Base-by-base conservation (phyloP, 1,140 invertebrate species). In the Mizuhopecten yessoensis region DNA sequence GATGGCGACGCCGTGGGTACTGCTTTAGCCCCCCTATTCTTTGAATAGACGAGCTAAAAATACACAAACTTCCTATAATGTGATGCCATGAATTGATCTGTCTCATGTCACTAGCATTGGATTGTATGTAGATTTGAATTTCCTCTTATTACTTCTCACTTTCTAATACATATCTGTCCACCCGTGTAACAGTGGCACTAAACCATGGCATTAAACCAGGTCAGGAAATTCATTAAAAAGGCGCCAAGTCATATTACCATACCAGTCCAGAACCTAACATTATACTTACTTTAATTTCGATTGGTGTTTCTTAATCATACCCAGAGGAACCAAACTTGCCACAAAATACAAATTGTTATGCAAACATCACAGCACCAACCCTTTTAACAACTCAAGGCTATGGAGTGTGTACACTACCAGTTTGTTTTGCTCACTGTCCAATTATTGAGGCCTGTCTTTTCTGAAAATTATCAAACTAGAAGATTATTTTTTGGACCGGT, bases 321-420 rank as follows among this genome's bases (percentile, higher is more conserved):
- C 57, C 57, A 9, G 3, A 29, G 57, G 57, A 75, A 75, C 23
- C 1, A 75, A 11, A n/a, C n/a, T 75, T 75, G n/a, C 57, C 57
- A 75, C 23, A 49, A n/a, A 75, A 75, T 75, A 29, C 57, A 75
- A 75, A 75, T 75, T 75, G 57, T 75, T 75, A 75, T 75, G 57
- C 57, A 75, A 75, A 75, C 23, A 75, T n/a, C n/a, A n/a, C n/a
- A n/a, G 11, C 57, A 75, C 29, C 29, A 75, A 75, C 23, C 57
- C n/a, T 17, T 75, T 29, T 75, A 75, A 75, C 57, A 29, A 75
- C 20, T 75, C 57, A 75, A 75, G 23, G 57, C 29, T 75, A 75
- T 75, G 29, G 57, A n/a, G n/a, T n/a, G n/a, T n/a, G n/a, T n/a
- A n/a, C n/a, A n/a, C n/a, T n/a, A n/a, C n/a, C n/a, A n/a, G n/a